Base-by-base conservation (phyloP, 2,113 vertebrate genomes). In the Micromys minutus region DNA sequence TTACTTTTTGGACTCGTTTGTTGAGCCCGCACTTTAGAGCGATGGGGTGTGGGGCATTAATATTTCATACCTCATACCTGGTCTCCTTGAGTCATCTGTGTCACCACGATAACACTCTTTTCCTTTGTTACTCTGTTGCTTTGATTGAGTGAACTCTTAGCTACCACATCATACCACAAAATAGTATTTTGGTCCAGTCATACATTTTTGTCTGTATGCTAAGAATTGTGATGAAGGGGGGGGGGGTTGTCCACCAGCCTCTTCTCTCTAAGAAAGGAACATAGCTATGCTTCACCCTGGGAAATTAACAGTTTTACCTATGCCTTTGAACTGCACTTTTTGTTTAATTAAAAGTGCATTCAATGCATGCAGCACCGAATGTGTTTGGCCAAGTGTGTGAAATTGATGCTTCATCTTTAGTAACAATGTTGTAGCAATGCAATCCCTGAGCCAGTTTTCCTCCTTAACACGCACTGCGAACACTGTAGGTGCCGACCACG, bases 321-420 rank as follows among this genome's bases (percentile, higher is more conserved):
- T 90, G 75, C 59, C 57, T 96, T 95, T 96, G 75, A 95, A 72
- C 57, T 87, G 84, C 21, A 21, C 1, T n/a, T 77, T 57, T 81
- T 79, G n/a, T 57, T 94, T 94, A 65, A 84, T 90, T 97, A 65
- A 87, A 87, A 90, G 63, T 24, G 12, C 10, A 91, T 88, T 92
- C 80, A 57, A 17, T 96, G 96, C 97, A 97, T 97, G 97, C 91
- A 88, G 52, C 93, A 77, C 93, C 93, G 95, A 65, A 65, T 93
- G 71, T 76, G 94, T 96, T 96, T 91, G 80, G 95, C 75, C 75
- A 67, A 94, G 87, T 79, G 93, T 97, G 89, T 94, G 90, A 80
- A 74, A 5, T 55, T 76, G 86, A 50, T 0, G 9, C 93, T 96
- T 94, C 52, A 4, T 92, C 90, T 81, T 95, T 57, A 77, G 67